Conservation (phyloP, 1,140 invertebrate species). For the Drosophila micromelanica region DNA sequence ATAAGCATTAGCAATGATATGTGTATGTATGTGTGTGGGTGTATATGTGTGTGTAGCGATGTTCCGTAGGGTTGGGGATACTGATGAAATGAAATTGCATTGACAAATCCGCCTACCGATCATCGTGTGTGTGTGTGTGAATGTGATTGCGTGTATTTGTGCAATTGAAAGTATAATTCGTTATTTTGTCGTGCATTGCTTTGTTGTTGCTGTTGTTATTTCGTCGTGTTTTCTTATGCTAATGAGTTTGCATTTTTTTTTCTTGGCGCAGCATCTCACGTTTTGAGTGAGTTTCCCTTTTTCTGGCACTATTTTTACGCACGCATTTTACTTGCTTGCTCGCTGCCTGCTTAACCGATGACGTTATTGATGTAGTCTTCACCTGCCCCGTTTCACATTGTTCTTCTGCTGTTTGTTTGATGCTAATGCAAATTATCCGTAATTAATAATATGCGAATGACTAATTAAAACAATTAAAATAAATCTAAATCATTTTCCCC, state of each 20-base stretch:
- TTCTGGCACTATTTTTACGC: constrained; percentile 21
- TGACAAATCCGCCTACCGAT: constrained; percentile 46
- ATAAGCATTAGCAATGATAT: constrained; percentile 53
- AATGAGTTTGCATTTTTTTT: constrained; percentile 64
- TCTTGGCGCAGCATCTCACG: constrained; percentile 47
- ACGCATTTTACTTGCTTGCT: constrained; percentile 22
- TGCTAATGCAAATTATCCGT: constrained; percentile 60
- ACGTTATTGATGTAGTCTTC: constrained; percentile 66
- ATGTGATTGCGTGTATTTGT: constrained; percentile 30
- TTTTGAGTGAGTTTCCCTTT: constrained; percentile 35
- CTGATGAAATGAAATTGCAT: constrained; percentile 63
- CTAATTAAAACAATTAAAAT: constrained; percentile 71
- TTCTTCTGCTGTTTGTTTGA: constrained; percentile 24
- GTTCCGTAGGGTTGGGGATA: constrained; percentile 36
- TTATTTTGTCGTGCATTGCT: constrained; percentile 39
- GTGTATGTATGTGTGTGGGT: constrained; percentile 18
- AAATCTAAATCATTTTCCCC: constrained; percentile 57
- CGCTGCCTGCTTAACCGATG: constrained; percentile 45
- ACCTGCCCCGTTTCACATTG: constrained; percentile 43
- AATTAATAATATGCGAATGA: constrained; percentile 46
- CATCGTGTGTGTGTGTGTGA: constrained; percentile 16
- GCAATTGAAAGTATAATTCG: constrained; percentile 54
- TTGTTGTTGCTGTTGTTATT: constrained; percentile 60
- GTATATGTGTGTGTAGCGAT: constrained; percentile 22
- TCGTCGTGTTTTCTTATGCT: constrained; percentile 68